Evolutionary conservation across 2,888 invertebrate genomes (phyloP).

Genomic region (Diloba caeruleocephala): DNA sequence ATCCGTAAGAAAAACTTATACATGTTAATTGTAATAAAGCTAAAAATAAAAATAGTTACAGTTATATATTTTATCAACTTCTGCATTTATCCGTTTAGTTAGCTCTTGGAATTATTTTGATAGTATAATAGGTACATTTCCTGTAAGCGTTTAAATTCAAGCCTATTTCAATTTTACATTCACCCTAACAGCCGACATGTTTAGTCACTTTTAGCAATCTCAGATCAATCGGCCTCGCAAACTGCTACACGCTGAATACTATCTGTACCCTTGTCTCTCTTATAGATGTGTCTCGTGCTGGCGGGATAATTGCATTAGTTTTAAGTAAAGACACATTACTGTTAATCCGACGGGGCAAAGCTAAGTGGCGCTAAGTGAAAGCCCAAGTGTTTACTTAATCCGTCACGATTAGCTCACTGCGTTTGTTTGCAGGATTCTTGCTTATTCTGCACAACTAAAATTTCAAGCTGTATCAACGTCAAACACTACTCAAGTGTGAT

Average conservation of each 20-base stretch:
- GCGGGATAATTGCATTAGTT: slow-evolving; percentile 64
- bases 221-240: slow-evolving; percentile 24
- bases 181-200: slow-evolving; percentile 13
- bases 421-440: slow-evolving; percentile 29
- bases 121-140: too few species aligned
- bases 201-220: slow-evolving; percentile 18
- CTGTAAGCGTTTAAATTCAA: slow-evolving; percentile 24
- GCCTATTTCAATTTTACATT: slow-evolving; percentile 2
- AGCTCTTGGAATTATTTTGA: too few species aligned
- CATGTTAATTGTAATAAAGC: too few species aligned
- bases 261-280: slow-evolving; percentile 1
- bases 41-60: too few species aligned
- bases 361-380: slow-evolving; percentile 55
- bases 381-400: slow-evolving; percentile 53
- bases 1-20: too few species aligned
- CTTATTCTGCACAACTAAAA: slow-evolving; percentile 20
- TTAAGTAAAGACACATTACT: slow-evolving; percentile 65
- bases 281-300: slow-evolving; percentile 24
- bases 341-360: slow-evolving; percentile 54
- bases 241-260: slow-evolving; percentile 12
- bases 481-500: too few species aligned
- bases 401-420: slow-evolving; percentile 26
- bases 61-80: too few species aligned
- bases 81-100: too few species aligned
- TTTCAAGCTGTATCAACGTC: neutral